These are phyloP conservation scores for Lutjanus campechanus DNA, from an alignment of 2,797 vertebrate genomes.

Conservation along the genomic window DNA sequence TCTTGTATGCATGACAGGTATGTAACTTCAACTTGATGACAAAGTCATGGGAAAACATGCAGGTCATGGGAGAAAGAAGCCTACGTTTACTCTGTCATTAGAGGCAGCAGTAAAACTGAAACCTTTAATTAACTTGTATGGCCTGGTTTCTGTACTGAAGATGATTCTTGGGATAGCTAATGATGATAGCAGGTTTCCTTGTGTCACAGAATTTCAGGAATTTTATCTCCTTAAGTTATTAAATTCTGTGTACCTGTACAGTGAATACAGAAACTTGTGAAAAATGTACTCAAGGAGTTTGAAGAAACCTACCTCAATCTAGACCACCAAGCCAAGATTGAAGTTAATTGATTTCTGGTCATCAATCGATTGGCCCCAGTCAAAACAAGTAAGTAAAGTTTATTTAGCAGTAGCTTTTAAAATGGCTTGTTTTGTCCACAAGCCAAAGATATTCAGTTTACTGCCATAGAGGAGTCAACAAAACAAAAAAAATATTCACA, in stretches of 20 bases:
- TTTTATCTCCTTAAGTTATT: not conserved
- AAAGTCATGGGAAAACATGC: constrained; percentile 34
- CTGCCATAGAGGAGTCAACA: no score
- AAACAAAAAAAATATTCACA: no score
- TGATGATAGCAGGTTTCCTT: not conserved
- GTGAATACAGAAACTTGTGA: not conserved
- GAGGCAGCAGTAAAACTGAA: constrained; percentile 42
- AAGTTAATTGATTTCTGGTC: not conserved
- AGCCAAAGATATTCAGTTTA: no score
- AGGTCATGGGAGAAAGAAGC: constrained; percentile 46
- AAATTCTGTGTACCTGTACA: not conserved
- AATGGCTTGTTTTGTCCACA: no score
- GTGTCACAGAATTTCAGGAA: not conserved
- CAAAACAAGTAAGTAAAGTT: not conserved
- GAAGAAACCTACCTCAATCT: not conserved
- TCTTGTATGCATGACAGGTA: constrained; percentile 63
- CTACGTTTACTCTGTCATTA: constrained; percentile 52
- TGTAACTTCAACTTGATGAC: constrained; percentile 53
- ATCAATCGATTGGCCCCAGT: not conserved
- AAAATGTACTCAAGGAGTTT: not conserved
- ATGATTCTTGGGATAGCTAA: constrained; percentile 1
- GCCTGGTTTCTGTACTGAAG: constrained; percentile 17
- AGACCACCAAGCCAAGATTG: not conserved
- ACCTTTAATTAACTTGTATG: constrained; percentile 50
- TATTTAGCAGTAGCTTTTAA: no score